Conservation (phyloP, 2,113 vertebrate genomes). For the Manacus vitellinus region DNA sequence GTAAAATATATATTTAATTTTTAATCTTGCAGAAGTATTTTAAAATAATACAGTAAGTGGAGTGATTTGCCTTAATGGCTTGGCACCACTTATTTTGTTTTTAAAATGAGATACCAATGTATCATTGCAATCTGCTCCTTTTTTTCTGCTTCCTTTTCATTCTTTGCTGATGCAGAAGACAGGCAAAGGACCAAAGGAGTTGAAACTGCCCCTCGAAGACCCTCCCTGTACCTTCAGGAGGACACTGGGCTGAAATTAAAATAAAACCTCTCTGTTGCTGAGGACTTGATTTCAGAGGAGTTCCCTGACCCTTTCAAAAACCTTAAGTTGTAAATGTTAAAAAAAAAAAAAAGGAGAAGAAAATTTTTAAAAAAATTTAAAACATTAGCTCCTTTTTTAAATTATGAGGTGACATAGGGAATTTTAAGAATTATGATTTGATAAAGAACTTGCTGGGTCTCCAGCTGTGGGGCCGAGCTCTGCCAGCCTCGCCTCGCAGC, state of each 20-base stretch:
- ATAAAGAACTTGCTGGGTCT: not conserved
- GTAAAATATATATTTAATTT: not conserved
- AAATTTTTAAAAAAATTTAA: too few relatives aligned
- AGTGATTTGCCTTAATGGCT: not conserved
- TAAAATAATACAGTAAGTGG: not conserved
- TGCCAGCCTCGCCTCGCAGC: not conserved
- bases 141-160: not conserved
- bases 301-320: not conserved
- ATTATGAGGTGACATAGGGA: rapidly evolving
- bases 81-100: not conserved
- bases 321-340: not conserved
- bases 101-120: not conserved
- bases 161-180: not conserved
- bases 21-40: not conserved
- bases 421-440: not conserved
- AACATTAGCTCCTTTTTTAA: not conserved
- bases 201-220: not conserved
- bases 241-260: not conserved
- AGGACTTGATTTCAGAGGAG: not conserved
- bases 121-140: not conserved
- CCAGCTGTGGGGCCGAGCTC: not conserved
- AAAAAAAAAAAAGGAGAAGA: not conserved
- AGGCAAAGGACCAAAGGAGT: not conserved
- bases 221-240: not conserved
- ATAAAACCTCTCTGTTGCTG: not conserved